Percentiles rank a stretch among this genome's conserved stretches.
Evolutionary conservation across 92 coral and sea anemone species (phyloP).

Genomic region (Siderastrea siderea): DNA sequence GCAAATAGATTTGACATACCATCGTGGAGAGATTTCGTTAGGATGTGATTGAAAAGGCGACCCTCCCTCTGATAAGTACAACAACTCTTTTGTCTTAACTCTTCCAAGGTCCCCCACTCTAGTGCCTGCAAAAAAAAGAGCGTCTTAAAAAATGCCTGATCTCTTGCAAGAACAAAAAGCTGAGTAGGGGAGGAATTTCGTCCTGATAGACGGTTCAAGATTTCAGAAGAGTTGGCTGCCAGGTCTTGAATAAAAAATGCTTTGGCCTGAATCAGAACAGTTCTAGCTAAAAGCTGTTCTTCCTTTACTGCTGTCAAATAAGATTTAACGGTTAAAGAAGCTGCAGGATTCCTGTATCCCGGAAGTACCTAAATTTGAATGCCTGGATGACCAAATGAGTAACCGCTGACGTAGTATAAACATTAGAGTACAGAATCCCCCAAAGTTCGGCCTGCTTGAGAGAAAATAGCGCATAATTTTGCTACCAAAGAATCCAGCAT

Average conservation of each 20-base stretch:
- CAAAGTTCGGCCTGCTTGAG: not conserved
- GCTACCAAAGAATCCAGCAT: conserved; percentile 10
- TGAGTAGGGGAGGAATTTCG: not conserved
- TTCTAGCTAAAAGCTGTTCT: conserved; percentile 7
- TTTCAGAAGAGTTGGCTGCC: not conserved
- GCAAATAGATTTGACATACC: conserved; percentile 19
- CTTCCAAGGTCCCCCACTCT: not conserved
- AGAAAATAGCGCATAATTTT: conserved; percentile 3
- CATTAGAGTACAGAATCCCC: too few relatives aligned
- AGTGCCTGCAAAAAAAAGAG: not conserved
- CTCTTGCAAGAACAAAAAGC: not conserved
- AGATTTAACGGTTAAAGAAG: too few relatives aligned
- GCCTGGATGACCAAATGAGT: too few relatives aligned
- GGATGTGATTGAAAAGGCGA: not conserved
- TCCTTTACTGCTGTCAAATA: not conserved
- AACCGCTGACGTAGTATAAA: too few relatives aligned
- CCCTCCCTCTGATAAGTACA: not conserved
- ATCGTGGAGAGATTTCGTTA: not conserved
- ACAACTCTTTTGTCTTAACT: not conserved
- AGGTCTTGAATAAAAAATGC: conserved; percentile 35
- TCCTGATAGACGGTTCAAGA: not conserved
- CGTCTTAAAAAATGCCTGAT: not conserved
- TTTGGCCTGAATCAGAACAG: not conserved
- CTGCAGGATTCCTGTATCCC: too few relatives aligned
- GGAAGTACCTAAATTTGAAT: too few relatives aligned